Evolutionary conservation across 1,140 invertebrate genomes (phyloP), one percentile per base, ranked within the genome.

Genomic region (Anastrepha obliqua): DNA sequence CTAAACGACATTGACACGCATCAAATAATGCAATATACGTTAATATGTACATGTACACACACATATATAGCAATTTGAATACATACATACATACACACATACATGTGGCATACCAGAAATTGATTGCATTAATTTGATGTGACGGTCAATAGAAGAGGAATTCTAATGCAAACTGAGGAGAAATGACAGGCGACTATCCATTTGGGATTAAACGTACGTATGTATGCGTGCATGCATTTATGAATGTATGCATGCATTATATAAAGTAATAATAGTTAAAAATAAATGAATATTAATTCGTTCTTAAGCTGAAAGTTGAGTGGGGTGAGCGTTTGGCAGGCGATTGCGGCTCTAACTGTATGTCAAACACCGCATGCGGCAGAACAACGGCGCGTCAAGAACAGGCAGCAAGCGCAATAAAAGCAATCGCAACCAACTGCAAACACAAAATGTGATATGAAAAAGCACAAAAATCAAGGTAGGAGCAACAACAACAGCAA

Each of bases 251-350:
- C 2, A 3, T 55, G 51, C 51, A 55, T 55, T 29, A 55, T 55
- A 8, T 55, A 39, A 67, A 67, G 4, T 13, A 11, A 44, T 15
- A 74, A 44, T 44, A 74, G 15, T 74, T 74, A 58, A 20, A 58
- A 81, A 81, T 81, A 58, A 44, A 47, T 15, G 15, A 39, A 47
- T 44, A 74, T 81, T 58, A 81, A 55, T 81, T 44, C 74, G 17
- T 81, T 81, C 47, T 55, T 81, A 81, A 81, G 74, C 74, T 81
- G 74, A 55, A 81, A 81, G 74, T 81, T 81, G 74, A 81, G 74
- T 58, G 74, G 74, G 44, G 47, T 81, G 74, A 81, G 47, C 44
- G 47, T 55, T 81, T 81, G 74, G 74, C 74, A 81, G 74, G 74
- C 74, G 7, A 81, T 81, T 81, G 74, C 74, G 47, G 74, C 74